Base-by-base conservation (phyloP, 2,113 vertebrate species). In the Heterotis niloticus region DNA sequence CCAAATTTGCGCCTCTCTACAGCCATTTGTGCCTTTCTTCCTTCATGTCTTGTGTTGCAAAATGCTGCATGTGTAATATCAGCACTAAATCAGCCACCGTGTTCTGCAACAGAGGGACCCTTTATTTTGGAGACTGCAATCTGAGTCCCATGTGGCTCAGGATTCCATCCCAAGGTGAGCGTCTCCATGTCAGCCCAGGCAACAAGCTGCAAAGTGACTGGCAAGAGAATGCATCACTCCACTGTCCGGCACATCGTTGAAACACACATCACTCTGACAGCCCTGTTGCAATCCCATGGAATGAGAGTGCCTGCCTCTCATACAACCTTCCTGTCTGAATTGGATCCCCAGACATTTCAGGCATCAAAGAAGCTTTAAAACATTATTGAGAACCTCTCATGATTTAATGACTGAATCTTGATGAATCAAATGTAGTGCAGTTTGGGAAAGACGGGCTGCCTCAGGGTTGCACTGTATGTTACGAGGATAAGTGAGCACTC, bases 1-100 rank as follows among this genome's bases (percentile, higher is more conserved):
- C 26, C 67, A 51, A 51, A 72, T 79, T 79, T 14, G 67, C 10
- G 34, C 24, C 62, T 29, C 68, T 64, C 64, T 79, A 57, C 24
- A 51, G 66, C 18, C 68, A 67, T 70, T 23, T 3, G 67, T 62
- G 68, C 51, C 13, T 51, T 4, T 7, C 14, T 5, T 59, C 28
- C 56, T 29, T 17, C 20, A 9, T 56, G 44, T 28, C 64, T 66
- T 57, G 5, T 72, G 69, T 72, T 56, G 29, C 28, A 29, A 78
- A 44, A 78, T 72, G 18, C 60, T 17, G 60, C 34, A 17, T 73
- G 59, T 51, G 68, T 59, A 67, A 68, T 56, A 68, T 69, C 65
- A 16, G 52, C 65, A 20, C 3, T 18, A 28, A 67, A 78, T 78
- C 64, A 65, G 28, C 56, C 24, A n/a, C 1, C 13, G 26, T 78